Percentiles rank a stretch among this genome's conserved stretches.
Evolutionary conservation across 2,113 vertebrate genomes (phyloP).

Genomic region (Elephantulus edwardii): DNA sequence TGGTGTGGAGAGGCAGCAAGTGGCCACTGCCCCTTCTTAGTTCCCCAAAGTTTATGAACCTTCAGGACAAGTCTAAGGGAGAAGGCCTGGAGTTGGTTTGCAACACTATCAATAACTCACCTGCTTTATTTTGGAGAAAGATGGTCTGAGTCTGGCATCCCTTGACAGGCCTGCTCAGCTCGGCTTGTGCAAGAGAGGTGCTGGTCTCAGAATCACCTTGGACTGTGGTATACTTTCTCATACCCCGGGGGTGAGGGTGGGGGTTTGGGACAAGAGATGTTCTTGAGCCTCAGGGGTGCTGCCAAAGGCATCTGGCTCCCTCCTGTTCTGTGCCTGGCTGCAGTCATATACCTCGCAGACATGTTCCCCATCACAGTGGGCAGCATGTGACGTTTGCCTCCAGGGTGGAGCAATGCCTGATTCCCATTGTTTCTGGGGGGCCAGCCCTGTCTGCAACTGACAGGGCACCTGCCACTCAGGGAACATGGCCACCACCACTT

Average conservation of each 20-base stretch:
- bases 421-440: background rate
- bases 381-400: too few relatives aligned
- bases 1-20: rapidly evolving
- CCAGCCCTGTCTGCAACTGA: background rate
- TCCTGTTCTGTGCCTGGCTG: background rate
- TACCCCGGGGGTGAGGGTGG: background rate
- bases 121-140: too few relatives aligned
- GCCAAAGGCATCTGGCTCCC: background rate
- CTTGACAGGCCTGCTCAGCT: background rate
- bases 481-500: too few relatives aligned
- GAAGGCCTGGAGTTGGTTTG: background rate
- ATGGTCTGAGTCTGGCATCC: background rate
- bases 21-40: background rate
- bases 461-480: too few relatives aligned
- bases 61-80: background rate
- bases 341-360: too few relatives aligned
- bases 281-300: too few relatives aligned
- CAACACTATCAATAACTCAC: rapidly evolving
- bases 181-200: background rate
- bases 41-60: background rate
- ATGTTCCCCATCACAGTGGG: background rate
- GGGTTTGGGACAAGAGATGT: too few relatives aligned
- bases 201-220: background rate
- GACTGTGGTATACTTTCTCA: background rate
- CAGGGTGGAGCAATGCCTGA: background rate